phyloP scores from a whole-genome alignment of 92 coral and sea anemone species.

The Montipora capitata region DNA sequence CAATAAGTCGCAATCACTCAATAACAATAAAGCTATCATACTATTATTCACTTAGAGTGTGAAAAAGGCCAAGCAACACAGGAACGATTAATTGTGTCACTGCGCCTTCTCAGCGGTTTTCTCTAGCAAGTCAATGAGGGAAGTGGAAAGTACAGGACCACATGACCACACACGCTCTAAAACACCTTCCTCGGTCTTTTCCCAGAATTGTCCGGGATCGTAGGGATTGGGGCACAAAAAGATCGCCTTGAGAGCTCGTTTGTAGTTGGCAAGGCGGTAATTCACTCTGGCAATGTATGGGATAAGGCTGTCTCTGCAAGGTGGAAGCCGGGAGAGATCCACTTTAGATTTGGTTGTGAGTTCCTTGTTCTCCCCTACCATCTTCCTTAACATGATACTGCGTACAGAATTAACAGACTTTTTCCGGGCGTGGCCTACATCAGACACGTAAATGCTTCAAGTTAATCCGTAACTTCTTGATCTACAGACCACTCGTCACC shows the following conservation, averaged over 20 bases:
- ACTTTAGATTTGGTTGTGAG: slow-evolving; percentile 55
- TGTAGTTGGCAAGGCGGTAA: slow-evolving; percentile 69
- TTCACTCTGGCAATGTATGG: slow-evolving; percentile 59
- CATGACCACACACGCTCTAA: slow-evolving; percentile 68
- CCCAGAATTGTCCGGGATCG: no score
- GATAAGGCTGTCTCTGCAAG: slow-evolving; percentile 63
- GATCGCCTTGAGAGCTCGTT: slow-evolving; percentile 52
- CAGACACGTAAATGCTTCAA: slow-evolving; percentile 65
- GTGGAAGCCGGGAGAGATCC: slow-evolving; percentile 68
- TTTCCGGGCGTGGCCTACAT: slow-evolving; percentile 21
- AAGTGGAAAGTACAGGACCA: slow-evolving; percentile 44
- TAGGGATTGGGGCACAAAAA: slow-evolving; percentile 58
- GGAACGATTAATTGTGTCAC: slow-evolving; percentile 24
- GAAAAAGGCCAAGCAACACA: slow-evolving; percentile 53
- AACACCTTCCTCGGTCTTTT: slow-evolving; percentile 40
- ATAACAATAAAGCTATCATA: no score
- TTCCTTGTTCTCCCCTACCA: slow-evolving; percentile 49
- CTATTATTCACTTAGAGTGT: neutral
- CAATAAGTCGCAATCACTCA: no score
- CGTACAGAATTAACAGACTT: slow-evolving; percentile 55
- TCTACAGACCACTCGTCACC: slow-evolving; percentile 75
- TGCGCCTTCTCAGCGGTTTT: slow-evolving; percentile 25
- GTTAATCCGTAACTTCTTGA: slow-evolving; percentile 37
- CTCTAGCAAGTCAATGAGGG: slow-evolving; percentile 55
- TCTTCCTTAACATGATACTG: slow-evolving; percentile 44